Base-by-base conservation (phyloP, 2,888 invertebrate genomes). In the Graphium colonna region DNA sequence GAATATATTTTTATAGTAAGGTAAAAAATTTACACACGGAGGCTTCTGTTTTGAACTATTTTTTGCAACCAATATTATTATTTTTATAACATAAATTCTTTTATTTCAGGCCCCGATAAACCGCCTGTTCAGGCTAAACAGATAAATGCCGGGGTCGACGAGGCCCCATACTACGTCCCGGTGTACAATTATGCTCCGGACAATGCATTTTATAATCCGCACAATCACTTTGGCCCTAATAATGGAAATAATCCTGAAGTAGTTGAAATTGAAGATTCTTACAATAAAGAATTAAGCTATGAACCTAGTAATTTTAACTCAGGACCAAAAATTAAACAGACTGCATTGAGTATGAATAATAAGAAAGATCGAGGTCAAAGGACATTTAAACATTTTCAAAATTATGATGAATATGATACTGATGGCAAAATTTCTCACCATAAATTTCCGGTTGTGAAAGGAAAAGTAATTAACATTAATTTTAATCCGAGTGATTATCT, bases 191-290 rank as follows among this genome's bases (percentile, higher is more conserved):
- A 70, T 48, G 65, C 58, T 3, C 73, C 80, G 0, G 59, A 72
- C 5, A 68, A 77, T 33, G 82, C 78, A 1, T 48, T 75, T 55
- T 82, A 68, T 31, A 76, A 76, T 47, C 65, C 81, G 3, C 51
- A 66, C 9, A 82, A 82, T 53, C 67, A 68, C 16, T 67, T 68
- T 8, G 79, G 75, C 12, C 75, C 75, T 0, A 73, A 77, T 31
- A 52, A 50, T 1, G 63, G 67, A 4, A 63, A 62, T 2, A 50
- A 59, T 4, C 41, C 40, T 48, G 42, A 39, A 31, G 12, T 13
- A 12, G 8, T n/a, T 21, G 28, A 49, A 44, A 40, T 15, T 9
- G 13, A 39, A 21, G n/a, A 33, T 13, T 1, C n/a, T 5, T 12
- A 16, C 16, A 4, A 38, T 12, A n/a, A 45, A 33, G 9, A 15